These are phyloP conservation scores for Atta texana DNA, from an alignment of 1,140 invertebrate genomes.

Conservation along the genomic window DNA sequence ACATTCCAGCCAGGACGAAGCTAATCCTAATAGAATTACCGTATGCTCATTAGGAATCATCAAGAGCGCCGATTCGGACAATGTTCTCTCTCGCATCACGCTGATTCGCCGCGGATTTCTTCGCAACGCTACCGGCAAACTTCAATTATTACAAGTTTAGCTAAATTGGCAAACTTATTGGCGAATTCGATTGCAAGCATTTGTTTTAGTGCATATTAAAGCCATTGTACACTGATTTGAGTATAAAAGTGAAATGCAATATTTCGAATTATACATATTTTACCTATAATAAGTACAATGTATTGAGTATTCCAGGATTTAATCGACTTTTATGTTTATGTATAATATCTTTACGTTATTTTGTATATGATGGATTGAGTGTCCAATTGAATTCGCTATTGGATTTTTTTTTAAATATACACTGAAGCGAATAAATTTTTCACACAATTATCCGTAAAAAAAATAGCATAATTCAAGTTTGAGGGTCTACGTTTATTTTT, in stretches of 20 bases:
- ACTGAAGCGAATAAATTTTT: neutral
- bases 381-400: too few relatives aligned
- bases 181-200: too few relatives aligned
- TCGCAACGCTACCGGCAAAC: neutral
- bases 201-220: too few relatives aligned
- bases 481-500: neutral
- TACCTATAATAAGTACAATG: too few relatives aligned
- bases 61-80: slow-evolving; percentile 55
- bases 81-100: neutral
- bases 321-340: too few relatives aligned
- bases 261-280: too few relatives aligned
- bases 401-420: neutral
- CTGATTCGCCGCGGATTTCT: neutral
- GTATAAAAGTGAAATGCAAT: too few relatives aligned
- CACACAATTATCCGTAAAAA: neutral
- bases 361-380: too few relatives aligned
- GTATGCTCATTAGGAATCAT: slow-evolving; percentile 68
- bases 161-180: neutral
- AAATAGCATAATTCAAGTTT: neutral
- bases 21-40: slow-evolving; percentile 74
- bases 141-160: neutral
- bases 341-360: too few relatives aligned
- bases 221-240: too few relatives aligned
- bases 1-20: slow-evolving; percentile 70
- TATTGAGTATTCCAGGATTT: too few relatives aligned